Evolutionary conservation across 2,888 invertebrate genomes (phyloP), one percentile per base, ranked within the genome.

Genomic region (Sialis lutaria): DNA sequence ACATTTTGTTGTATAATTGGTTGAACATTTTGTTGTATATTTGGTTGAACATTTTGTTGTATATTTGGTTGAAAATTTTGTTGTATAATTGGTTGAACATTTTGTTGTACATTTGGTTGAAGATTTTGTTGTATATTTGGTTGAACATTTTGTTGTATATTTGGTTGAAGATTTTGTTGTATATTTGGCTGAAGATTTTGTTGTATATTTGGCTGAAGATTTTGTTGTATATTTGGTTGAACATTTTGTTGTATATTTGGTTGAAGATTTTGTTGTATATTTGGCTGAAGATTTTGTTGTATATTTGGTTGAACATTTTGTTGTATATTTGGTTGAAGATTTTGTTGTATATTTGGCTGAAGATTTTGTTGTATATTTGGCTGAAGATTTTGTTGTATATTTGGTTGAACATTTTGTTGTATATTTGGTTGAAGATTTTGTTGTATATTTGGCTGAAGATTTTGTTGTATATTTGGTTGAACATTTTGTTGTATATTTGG

Each of bases 91-190:
- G 22, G 22, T 4, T 22, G 22, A 50, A 48, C 10, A 13, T 22
- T 41, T 40, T 42, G 46, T 9, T 55, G 50, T 50, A 52, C 53
- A 48, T 52, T 55, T 45, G 52, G 54, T 44, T 53, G 58, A n/a
- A n/a, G n/a, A n/a, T n/a, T n/a, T n/a, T n/a, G n/a, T n/a, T n/a
- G 31, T 51, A 53, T n/a, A 32, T 51, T 49, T 49, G 46, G 50
- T 42, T 48, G 44, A 33, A 50, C 52, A 64, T 68, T 63, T 70
- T 68, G 52, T 65, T 69, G 7, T 9, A 22, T 2, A 41, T 6
- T 41, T 41, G 22, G 22, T 22, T 22, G 22, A 2, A 22, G 2
- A 22, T 22, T 2, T 22, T 22, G 22, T 4, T 22, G 22, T 4
- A 22, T 4, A 22, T 22, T 22, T n/a, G n/a, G n/a, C 4, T 22